Base-by-base conservation (phyloP, 2,113 vertebrate species). In the Crypturellus undulatus region DNA sequence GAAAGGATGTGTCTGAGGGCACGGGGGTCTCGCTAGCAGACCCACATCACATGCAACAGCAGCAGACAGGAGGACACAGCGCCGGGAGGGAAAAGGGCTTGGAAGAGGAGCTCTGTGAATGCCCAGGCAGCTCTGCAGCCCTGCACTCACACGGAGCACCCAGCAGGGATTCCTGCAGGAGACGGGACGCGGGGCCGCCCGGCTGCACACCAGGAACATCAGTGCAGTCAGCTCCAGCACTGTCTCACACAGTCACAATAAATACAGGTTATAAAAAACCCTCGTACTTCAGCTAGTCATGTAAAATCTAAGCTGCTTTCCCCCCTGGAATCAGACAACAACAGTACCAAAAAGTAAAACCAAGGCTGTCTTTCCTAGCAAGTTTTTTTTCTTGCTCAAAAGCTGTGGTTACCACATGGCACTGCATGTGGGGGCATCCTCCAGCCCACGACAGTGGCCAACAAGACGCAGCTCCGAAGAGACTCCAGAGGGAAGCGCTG, bases 261-360 rank as follows among this genome's bases (percentile, higher is more conserved):
- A 89, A 88, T 30, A 75, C 43, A 89, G 26, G 40, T 64, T 86
- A 32, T 34, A 82, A 94, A 88, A 90, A 40, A 21, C 47, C 13
- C 54, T 58, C 43, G 70, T 0, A 1, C 38, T 78, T 72, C 54
- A 47, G 79, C 60, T 87, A 12, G 3, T 42, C 60, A 38, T 58
- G 63, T 43, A 65, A 1, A 3, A 59, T 25, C 12, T 28, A 58
- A 43, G 49, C 59, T 62, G 20, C 24, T 76, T 45, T 73, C 22
- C 43, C 4, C 10, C 9, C 24, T 36, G 8, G 16, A 30, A 73
- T n/a, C 70, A 34, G 49, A 64, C 40, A 4, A 84, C 18, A 22
- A 62, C 26, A 20, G 7, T 6, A 26, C 24, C 73, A 88, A 93
- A 85, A 89, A 92, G 92, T 60, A 92, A 96, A 95, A 65, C 18